phyloP scores from a whole-genome alignment of 64 coral and sea anemone species.

The Pocillopora damicornis region DNA sequence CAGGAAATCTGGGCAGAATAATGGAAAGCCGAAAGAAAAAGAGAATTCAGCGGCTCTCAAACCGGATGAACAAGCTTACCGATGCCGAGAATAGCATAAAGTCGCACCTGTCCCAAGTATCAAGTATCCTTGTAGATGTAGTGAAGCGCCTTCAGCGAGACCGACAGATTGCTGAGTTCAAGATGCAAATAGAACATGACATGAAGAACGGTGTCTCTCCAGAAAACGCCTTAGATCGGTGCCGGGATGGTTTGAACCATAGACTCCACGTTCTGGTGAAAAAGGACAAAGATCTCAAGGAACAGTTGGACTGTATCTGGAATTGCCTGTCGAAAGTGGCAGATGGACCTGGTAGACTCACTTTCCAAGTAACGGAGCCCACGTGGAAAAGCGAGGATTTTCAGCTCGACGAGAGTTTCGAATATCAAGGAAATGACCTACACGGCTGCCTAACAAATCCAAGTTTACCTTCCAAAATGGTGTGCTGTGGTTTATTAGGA shows the following conservation, averaged over 20 bases:
- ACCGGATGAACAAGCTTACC: not conserved
- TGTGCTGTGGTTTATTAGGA: not conserved
- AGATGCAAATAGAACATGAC: constrained; percentile 15
- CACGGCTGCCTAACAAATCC: not conserved
- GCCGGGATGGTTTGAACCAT: not conserved
- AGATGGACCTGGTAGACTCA: constrained; percentile 12
- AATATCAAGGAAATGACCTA: not conserved
- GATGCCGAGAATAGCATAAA: constrained; percentile 5
- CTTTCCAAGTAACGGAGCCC: not conserved
- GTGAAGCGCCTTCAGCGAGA: constrained; percentile 9
- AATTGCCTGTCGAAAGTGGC: constrained; percentile 13
- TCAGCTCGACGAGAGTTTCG: not conserved
- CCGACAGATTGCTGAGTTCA: not conserved
- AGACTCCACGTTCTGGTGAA: constrained; percentile 5
- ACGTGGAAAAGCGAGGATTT: constrained; percentile 22
- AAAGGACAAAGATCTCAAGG: not conserved
- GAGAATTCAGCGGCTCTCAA: constrained; percentile 6
- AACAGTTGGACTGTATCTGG: not conserved
- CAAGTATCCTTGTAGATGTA: not conserved
- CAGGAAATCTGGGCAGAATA: not conserved
- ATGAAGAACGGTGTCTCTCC: not conserved
- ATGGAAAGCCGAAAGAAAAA: not conserved
- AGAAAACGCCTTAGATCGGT: not conserved
- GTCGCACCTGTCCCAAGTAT: constrained; percentile 3
- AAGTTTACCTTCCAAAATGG: constrained; percentile 11